phyloP scores from a whole-genome alignment of 92 coral and sea anemone genomes.

The Diadumene lineata region DNA sequence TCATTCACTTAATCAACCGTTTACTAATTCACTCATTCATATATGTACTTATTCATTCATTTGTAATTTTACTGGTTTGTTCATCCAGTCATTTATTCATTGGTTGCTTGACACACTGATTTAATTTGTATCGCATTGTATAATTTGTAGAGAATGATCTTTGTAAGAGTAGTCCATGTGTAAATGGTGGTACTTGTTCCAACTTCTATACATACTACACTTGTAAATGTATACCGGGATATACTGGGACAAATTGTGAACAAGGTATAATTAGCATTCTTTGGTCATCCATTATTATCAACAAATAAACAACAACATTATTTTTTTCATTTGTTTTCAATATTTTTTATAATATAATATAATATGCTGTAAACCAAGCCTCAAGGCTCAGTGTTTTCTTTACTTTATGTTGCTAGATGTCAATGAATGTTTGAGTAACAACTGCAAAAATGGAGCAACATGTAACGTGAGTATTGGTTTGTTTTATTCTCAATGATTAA shows the following conservation, averaged over 20 bases:
- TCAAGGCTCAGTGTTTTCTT: conserved; percentile 1
- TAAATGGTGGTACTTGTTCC: conserved; percentile 63
- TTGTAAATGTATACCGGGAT: conserved; percentile 58
- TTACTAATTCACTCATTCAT: too few relatives aligned
- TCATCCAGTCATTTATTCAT: not conserved
- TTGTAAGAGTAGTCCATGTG: conserved; percentile 65
- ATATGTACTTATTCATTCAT: too few relatives aligned
- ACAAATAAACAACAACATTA: too few relatives aligned
- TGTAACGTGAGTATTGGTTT: conserved; percentile 47
- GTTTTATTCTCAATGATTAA: too few relatives aligned
- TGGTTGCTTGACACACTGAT: too few relatives aligned
- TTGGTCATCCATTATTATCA: not conserved
- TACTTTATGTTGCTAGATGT: conserved; percentile 42
- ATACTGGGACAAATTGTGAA: conserved; percentile 40
- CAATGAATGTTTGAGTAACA: conserved; percentile 60
- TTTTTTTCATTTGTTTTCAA: too few relatives aligned
- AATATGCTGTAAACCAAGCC: too few relatives aligned
- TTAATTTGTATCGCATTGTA: not conserved
- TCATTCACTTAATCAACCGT: too few relatives aligned
- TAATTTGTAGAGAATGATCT: conserved; percentile 65
- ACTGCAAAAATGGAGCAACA: conserved; percentile 65
- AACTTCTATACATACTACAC: conserved; percentile 76
- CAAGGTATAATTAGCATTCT: conserved; percentile 11
- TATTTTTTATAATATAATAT: too few relatives aligned
- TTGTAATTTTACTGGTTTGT: too few relatives aligned